Base-by-base conservation (phyloP, 1,140 invertebrate species). In the Physella acuta region DNA sequence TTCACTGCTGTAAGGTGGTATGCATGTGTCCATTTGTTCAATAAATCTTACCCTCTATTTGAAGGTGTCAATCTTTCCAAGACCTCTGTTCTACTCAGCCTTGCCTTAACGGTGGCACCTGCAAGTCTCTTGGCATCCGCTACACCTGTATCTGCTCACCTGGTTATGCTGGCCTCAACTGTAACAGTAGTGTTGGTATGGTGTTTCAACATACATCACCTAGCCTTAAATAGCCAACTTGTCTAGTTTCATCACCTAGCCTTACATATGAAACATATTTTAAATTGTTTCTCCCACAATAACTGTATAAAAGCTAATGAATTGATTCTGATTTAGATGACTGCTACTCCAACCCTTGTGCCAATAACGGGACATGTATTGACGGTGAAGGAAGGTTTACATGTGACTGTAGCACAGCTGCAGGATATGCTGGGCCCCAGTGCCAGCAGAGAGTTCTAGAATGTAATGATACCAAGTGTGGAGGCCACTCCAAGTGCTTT, bases 351-450 rank as follows among this genome's bases (percentile, higher is more conserved):
- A 49, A 33, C 0, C 62, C 62, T 14, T 64, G 62, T 53, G 2
- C 30, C 2, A 64, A 64, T 34, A 53, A 64, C 36, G 62, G 62
- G 3, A 53, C 31, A 3, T 64, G 62, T 44, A 16, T 5, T 17
- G 39, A 51, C 33, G 62, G 62, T 53, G 4, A 51, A 26, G 26
- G 24, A 3, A 33, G 2, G 8, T 33, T 3, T 34, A 64, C 39
- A 51, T 64, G 62, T 53, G 33, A 64, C 62, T 64, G 62, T 64
- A 33, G 17, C 30, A 52, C 49, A 52, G 31, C 62, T 20, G 8
- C 24, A 11, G 53, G 53, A 8, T 52, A 64, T 53, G 26, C 14
- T 8, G 62, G 62, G 24, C 3, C 11, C 4, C 8, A 33, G 14
- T 64, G 62, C 52, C 39, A 64, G 36, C 14, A 17, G 14, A 39